Conservation (phyloP, 1,140 invertebrate species). For the Nasonia vitripennis region DNA sequence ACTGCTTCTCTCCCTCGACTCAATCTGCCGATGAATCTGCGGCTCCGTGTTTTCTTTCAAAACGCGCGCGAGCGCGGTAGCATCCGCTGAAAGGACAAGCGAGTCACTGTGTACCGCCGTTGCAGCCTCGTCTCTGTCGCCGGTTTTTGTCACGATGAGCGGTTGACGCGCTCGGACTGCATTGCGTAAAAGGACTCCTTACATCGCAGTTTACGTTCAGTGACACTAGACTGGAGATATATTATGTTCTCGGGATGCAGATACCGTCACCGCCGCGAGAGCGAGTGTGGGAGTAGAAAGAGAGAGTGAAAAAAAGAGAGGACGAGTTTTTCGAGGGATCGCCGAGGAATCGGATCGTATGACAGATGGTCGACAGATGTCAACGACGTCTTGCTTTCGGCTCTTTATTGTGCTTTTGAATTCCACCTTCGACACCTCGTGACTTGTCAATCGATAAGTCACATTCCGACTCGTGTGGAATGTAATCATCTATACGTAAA, state of each 20-base stretch:
- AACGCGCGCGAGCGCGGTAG: slow-evolving; percentile 52
- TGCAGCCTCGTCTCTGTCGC: slow-evolving; percentile 59
- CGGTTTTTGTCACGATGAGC: slow-evolving; percentile 63
- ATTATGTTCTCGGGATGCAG: not conserved
- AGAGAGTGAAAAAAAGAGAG: not conserved
- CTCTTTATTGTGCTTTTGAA: not conserved
- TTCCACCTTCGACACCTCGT: not conserved
- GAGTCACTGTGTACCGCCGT: slow-evolving; percentile 63
- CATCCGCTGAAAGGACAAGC: slow-evolving; percentile 57
- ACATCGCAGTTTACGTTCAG: not conserved
- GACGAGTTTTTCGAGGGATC: not conserved
- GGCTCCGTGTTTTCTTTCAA: slow-evolving; percentile 58
- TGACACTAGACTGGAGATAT: slow-evolving; percentile 6
- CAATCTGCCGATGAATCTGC: slow-evolving; percentile 2
- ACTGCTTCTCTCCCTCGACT: not conserved
- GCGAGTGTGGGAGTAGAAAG: not conserved
- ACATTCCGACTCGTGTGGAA: not conserved
- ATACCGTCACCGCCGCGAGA: not conserved
- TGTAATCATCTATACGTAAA: not conserved
- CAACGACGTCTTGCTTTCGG: not conserved
- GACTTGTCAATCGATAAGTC: not conserved
- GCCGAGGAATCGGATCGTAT: not conserved
- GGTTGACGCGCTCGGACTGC: slow-evolving; percentile 54
- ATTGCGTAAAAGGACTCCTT: slow-evolving; percentile 36
- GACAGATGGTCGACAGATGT: slow-evolving; percentile 12